Evolutionary conservation across 2,797 vertebrate species (phyloP).

Genomic region (Macrochelys suwanniensis): DNA sequence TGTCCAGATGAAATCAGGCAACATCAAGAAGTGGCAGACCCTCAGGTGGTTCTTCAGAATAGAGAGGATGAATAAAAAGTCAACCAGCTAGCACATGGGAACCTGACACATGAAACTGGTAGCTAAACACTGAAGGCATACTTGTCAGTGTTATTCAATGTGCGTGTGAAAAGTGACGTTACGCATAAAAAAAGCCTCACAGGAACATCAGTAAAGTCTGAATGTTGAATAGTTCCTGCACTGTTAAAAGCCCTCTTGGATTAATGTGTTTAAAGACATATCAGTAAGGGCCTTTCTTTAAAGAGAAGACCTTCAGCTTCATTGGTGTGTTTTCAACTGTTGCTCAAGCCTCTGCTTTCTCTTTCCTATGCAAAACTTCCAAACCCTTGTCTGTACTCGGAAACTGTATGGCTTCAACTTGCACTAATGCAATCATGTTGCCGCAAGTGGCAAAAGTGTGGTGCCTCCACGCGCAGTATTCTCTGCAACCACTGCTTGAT

Average conservation of each 20-base stretch:
- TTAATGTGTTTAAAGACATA: not conserved
- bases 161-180: not conserved
- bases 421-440: too few relatives aligned
- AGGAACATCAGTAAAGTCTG: conserved; percentile 11
- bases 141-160: not conserved
- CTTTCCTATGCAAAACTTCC: not conserved
- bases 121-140: not conserved
- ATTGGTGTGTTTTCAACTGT: not conserved
- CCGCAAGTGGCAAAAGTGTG: not conserved
- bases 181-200: not conserved
- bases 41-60: not conserved
- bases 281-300: not conserved
- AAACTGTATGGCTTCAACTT: not conserved
- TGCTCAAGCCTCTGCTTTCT: not conserved
- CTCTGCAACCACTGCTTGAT: not conserved
- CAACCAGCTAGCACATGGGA: not conserved
- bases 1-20: not conserved
- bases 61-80: not conserved
- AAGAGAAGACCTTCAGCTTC: not conserved
- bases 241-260: not conserved
- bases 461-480: not conserved
- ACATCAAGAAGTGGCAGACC: not conserved
- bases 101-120: not conserved
- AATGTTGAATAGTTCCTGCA: not conserved
- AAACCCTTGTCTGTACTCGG: not conserved